Percentiles rank a stretch among this genome's conserved stretches.
phyloP scores from a whole-genome alignment of 2,113 vertebrate genomes.

The Mus spicilegus region DNA sequence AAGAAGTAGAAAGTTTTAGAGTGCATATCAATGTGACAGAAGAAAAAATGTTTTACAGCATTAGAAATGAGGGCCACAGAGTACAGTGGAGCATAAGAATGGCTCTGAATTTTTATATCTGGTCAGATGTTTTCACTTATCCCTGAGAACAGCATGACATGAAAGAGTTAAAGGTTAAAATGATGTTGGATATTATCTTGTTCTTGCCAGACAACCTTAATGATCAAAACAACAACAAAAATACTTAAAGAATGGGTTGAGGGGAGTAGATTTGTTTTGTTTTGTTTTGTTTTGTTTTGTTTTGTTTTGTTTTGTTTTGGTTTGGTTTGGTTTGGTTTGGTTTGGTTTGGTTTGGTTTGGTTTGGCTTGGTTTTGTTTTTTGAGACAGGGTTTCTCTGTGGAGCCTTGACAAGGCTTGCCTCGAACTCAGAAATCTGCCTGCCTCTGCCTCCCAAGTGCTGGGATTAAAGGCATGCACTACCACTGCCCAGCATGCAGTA shows the following conservation, averaged over 20 bases:
- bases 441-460: too few relatives aligned
- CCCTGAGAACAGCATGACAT: background rate
- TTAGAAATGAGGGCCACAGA: background rate
- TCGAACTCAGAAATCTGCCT: too few relatives aligned
- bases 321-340: too few relatives aligned
- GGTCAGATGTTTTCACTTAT: background rate
- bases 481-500: background rate
- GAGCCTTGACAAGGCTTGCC: too few relatives aligned
- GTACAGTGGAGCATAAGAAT: background rate
- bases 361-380: too few relatives aligned
- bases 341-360: too few relatives aligned
- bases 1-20: conserved; percentile 4
- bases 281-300: too few relatives aligned
- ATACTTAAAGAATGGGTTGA: background rate
- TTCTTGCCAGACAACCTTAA: background rate
- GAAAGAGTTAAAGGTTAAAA: background rate
- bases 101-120: background rate
- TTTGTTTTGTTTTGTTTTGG: too few relatives aligned
- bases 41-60: background rate
- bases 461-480: too few relatives aligned
- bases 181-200: background rate
- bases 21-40: background rate
- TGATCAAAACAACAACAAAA: background rate
- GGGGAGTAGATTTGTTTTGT: too few relatives aligned
- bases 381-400: too few relatives aligned